Conservation (phyloP, 2,888 invertebrate species). For the Eulithis prunata region DNA sequence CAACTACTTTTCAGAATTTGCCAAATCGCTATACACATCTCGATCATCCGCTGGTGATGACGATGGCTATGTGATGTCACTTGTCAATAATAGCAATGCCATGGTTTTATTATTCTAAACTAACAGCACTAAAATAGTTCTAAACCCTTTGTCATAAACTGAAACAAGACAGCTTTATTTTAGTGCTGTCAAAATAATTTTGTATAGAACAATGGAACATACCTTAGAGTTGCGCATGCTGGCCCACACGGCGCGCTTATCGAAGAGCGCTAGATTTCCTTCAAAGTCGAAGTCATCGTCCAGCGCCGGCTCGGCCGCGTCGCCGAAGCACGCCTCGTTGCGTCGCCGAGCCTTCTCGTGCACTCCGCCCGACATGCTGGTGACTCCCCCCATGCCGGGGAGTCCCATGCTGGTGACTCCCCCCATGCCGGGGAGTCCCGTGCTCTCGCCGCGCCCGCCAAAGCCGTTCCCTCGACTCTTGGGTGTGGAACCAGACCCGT, state of each 20-base stretch:
- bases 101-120: no score
- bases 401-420: conserved; percentile 54
- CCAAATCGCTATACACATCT: no score
- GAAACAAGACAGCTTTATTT: no score
- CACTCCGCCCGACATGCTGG: conserved; percentile 25
- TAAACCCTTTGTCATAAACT: no score
- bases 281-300: conserved; percentile 96
- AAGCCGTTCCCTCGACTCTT: conserved; percentile 66
- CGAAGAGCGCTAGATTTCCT: conserved; percentile 95
- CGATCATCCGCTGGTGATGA: no score
- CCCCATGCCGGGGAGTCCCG: conserved; percentile 18
- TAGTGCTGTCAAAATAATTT: no score
- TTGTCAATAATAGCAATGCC: no score
- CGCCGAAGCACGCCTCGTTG: conserved; percentile 92
- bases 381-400: conserved; percentile 53
- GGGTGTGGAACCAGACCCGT: conserved; percentile 71
- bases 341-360: conserved; percentile 77
- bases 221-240: conserved; percentile 55
- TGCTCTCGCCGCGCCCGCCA: conserved; percentile 24
- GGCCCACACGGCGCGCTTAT: conserved; percentile 86
- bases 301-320: conserved; percentile 86
- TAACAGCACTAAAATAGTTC: no score
- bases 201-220: no score
- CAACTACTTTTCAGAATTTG: no score
- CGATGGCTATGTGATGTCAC: no score